Evolutionary conservation across 2,797 vertebrate genomes (phyloP), one percentile per base, ranked within the genome.

Genomic region (Sebastes diaconus): DNA sequence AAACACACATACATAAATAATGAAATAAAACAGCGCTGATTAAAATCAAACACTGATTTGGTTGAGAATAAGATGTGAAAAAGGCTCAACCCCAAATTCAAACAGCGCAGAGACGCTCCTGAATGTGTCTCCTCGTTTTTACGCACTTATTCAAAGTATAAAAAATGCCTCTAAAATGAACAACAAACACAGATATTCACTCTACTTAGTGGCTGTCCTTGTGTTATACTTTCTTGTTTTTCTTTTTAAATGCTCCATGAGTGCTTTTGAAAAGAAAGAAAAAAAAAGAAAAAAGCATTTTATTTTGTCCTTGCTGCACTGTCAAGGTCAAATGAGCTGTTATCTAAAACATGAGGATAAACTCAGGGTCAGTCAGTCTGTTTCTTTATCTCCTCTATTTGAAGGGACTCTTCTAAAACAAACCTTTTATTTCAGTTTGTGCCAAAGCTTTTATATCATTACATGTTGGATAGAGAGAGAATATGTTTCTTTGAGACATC

Each of bases 281-380:
- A 11, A 46, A 39, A 42, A 42, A 42, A 42, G 39, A 42, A 42
- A 29, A 29, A 66, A 60, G 30, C 54, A 63, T 36, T 80, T 86
- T 87, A 86, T 90, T 89, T 86, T 81, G 92, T 85, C 88, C 88
- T 92, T 90, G 77, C 84, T 77, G 68, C 24, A 42, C 50, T 2
- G 27, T 81, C 93, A 92, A 94, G 93, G 93, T 93, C 90, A 92
- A 74, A 87, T 1, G 20, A 84, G 80, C 81, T 78, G 87, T 89
- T 93, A 91, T 93, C 90, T 89, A 46, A 79, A 90, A 74, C 90
- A 77, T 8, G 77, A 75, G 80, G 90, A 89, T 89, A 87, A 85
- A 89, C 66, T 86, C 92, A 91, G 89, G 92, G 92, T 92, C 88
- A 81, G 46, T 22, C 78, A 10, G 79, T 72, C 75, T 75, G 79